Conservation (phyloP, 1,140 invertebrate genomes). For the Chlorops oryzae region DNA sequence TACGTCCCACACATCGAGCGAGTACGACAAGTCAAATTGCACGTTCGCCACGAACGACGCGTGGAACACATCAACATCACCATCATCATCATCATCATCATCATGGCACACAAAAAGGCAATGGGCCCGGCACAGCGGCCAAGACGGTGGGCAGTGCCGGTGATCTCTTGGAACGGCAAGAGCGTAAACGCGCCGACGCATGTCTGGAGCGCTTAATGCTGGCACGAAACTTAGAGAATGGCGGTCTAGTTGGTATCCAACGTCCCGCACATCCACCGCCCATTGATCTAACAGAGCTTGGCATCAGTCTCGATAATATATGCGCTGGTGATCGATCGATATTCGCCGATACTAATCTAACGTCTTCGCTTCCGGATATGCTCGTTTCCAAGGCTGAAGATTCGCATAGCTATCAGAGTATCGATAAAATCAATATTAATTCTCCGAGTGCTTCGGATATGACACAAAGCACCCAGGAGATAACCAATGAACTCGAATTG, state of each 20-base stretch:
- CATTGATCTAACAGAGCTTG: slow-evolving; percentile 43
- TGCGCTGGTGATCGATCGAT: slow-evolving; percentile 41
- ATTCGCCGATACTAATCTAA: slow-evolving; percentile 39
- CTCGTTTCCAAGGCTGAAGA: slow-evolving; percentile 40
- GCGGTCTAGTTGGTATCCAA: slow-evolving; percentile 36
- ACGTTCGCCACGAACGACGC: slow-evolving; percentile 28
- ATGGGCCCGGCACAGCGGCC: slow-evolving; percentile 1
- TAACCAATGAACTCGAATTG: slow-evolving; percentile 37
- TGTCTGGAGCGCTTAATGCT: slow-evolving; percentile 53
- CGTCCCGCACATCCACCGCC: slow-evolving; percentile 40
- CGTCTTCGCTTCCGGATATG: slow-evolving; percentile 43
- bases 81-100: slow-evolving; percentile 1
- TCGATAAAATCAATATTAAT: slow-evolving; percentile 43
- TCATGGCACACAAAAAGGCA: slow-evolving; percentile 18
- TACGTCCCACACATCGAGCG: slow-evolving; percentile 50
- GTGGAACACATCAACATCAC: neutral
- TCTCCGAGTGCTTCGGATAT: slow-evolving; percentile 42
- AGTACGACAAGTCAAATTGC: slow-evolving; percentile 54
- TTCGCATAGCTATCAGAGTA: slow-evolving; percentile 44
- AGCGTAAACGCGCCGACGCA: slow-evolving; percentile 26
- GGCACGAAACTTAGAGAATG: slow-evolving; percentile 51
- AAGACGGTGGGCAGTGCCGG: slow-evolving; percentile 32
- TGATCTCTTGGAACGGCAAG: slow-evolving; percentile 35
- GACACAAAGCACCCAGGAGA: slow-evolving; percentile 42
- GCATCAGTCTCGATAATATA: slow-evolving; percentile 44